These are phyloP conservation scores for Nycticryphes semicollaris DNA, from an alignment of 2,113 vertebrate genomes.

Conservation along the genomic window DNA sequence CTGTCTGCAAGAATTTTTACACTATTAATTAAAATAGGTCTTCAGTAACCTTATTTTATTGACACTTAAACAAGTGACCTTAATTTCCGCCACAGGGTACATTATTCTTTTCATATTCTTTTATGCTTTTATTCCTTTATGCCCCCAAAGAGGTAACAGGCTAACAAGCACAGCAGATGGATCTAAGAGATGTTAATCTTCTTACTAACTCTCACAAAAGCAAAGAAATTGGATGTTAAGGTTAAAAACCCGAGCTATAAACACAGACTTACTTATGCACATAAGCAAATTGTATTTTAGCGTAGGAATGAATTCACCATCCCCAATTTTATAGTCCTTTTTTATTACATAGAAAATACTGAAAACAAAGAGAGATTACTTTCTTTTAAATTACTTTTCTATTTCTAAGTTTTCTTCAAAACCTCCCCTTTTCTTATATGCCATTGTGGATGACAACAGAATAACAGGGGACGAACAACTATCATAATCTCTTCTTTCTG, in stretches of 20 bases:
- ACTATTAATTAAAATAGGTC: background rate
- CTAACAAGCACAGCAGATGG: background rate
- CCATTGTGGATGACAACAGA: background rate
- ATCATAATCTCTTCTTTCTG: background rate
- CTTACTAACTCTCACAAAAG: background rate
- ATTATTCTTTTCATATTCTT: background rate
- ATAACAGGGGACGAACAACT: background rate
- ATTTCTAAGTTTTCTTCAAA: background rate
- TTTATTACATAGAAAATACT: background rate
- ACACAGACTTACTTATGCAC: background rate
- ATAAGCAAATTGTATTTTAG: background rate
- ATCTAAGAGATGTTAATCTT: background rate
- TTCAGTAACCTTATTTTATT: background rate
- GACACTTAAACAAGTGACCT: background rate
- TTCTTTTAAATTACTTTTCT: background rate
- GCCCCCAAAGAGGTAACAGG: background rate
- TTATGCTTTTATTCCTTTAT: background rate
- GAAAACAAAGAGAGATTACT: background rate
- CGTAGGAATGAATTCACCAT: background rate
- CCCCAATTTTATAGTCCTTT: background rate
- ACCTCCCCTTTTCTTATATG: background rate
- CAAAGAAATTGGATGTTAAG: background rate
- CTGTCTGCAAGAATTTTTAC: background rate
- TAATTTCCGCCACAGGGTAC: background rate
- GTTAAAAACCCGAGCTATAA: background rate